Percentiles rank a stretch among this genome's conserved stretches.
Conservation (phyloP, 1,140 invertebrate species). For the Ooceraea biroi region DNA sequence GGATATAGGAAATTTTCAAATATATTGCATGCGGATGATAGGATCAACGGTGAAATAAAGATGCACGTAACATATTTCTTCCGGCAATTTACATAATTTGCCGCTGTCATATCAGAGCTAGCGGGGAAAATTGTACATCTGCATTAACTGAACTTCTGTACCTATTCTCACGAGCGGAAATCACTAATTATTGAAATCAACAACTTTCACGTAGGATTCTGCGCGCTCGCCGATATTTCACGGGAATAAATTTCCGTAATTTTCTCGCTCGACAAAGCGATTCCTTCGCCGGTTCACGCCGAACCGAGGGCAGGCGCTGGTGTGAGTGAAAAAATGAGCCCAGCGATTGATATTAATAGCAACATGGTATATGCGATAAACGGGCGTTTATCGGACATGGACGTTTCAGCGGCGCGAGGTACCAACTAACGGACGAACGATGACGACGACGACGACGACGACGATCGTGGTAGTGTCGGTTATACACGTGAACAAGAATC, state of each 20-base stretch:
- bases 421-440: conserved; percentile 55
- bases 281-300: conserved; percentile 53
- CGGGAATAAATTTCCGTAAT: conserved; percentile 14
- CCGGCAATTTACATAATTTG: conserved; percentile 7
- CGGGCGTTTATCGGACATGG: conserved; percentile 63
- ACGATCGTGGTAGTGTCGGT: conserved; percentile 70
- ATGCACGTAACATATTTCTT: conserved; percentile 2
- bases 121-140: background rate
- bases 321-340: conserved; percentile 33
- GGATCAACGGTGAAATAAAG: background rate
- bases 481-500: conserved; percentile 81
- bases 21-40: background rate
- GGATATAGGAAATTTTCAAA: background rate
- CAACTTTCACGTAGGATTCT: background rate
- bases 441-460: conserved; percentile 55
- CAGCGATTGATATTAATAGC: conserved; percentile 67
- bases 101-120: background rate
- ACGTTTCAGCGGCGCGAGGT: conserved; percentile 53
- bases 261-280: conserved; percentile 63
- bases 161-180: background rate
- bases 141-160: background rate
- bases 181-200: background rate
- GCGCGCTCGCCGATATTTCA: background rate
- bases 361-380: conserved; percentile 66
- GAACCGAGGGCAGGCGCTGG: conserved; percentile 47